A percentile compares a stretch with the other conserved stretches of the same genome.
These are phyloP conservation scores for Setophaga petechia DNA, from an alignment of 2,113 vertebrate genomes.

Conservation along the genomic window DNA sequence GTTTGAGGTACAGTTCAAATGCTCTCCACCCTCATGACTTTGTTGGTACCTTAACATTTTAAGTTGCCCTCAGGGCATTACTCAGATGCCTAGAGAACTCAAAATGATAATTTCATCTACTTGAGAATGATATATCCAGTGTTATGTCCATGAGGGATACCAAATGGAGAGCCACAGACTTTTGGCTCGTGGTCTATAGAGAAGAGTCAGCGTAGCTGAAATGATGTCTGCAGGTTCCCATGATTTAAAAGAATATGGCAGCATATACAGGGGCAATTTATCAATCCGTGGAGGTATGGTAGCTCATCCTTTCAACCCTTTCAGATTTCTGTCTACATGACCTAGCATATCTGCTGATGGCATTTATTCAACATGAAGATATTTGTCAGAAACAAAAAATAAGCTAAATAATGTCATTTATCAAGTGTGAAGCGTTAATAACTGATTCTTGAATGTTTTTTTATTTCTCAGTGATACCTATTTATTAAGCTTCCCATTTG, in stretches of 20 bases:
- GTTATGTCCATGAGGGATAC: background rate
- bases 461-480: background rate
- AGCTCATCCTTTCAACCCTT: background rate
- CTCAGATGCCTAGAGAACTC: background rate
- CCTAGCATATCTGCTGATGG: background rate
- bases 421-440: background rate
- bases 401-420: background rate
- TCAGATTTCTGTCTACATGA: background rate
- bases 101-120: background rate
- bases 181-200: background rate
- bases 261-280: background rate
- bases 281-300: background rate
- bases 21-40: background rate
- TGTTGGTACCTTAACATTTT: background rate
- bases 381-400: background rate
- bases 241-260: background rate
- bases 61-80: background rate
- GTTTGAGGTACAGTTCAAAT: background rate
- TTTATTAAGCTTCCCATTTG: background rate
- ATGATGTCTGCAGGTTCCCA: background rate
- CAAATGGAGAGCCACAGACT: background rate
- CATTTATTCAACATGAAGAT: background rate
- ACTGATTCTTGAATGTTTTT: background rate
- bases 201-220: background rate
- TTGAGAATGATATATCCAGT: background rate